Conservation (phyloP, 2,888 invertebrate species). For the Buathra laborator region DNA sequence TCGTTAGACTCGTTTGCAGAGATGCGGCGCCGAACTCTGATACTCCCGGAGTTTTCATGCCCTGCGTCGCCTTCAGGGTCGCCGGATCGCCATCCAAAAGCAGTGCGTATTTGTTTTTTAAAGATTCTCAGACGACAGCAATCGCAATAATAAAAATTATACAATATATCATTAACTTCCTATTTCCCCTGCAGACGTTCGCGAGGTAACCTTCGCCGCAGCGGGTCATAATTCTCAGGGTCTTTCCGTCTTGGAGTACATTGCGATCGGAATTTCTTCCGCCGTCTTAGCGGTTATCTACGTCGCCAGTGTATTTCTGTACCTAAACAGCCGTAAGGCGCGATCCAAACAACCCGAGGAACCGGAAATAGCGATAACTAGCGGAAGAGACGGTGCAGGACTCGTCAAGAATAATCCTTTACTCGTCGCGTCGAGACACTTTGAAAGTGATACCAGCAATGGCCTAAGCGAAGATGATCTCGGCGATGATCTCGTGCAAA, state of each 20-base stretch:
- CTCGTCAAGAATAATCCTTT: slow-evolving; percentile 93
- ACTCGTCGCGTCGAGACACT: slow-evolving; percentile 88
- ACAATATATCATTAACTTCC: too few relatives aligned
- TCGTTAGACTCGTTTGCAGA: slow-evolving; percentile 92
- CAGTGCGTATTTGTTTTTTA: slow-evolving; percentile 86
- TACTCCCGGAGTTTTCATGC: slow-evolving; percentile 89
- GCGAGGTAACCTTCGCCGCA: slow-evolving; percentile 91
- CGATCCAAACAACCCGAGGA: slow-evolving; percentile 82
- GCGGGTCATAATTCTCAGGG: slow-evolving; percentile 87
- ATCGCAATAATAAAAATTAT: too few relatives aligned
- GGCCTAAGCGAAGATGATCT: slow-evolving; percentile 80
- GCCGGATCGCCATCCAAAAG: slow-evolving; percentile 92
- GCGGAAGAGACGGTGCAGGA: slow-evolving; percentile 88
- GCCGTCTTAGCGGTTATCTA: slow-evolving; percentile 94
- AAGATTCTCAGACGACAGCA: background rate
- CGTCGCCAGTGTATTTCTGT: slow-evolving; percentile 94
- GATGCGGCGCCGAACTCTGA: slow-evolving; percentile 87
- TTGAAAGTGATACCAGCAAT: slow-evolving; percentile 81
- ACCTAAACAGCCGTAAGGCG: slow-evolving; percentile 91
- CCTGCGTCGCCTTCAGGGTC: slow-evolving; percentile 94
- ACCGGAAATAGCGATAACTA: slow-evolving; percentile 82
- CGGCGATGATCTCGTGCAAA: slow-evolving; percentile 79
- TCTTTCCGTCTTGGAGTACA: slow-evolving; percentile 91
- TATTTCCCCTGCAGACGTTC: slow-evolving; percentile 88
- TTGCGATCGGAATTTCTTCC: slow-evolving; percentile 94